phyloP scores from a whole-genome alignment of 2,888 invertebrate genomes.

The Strigamia maritima region DNA sequence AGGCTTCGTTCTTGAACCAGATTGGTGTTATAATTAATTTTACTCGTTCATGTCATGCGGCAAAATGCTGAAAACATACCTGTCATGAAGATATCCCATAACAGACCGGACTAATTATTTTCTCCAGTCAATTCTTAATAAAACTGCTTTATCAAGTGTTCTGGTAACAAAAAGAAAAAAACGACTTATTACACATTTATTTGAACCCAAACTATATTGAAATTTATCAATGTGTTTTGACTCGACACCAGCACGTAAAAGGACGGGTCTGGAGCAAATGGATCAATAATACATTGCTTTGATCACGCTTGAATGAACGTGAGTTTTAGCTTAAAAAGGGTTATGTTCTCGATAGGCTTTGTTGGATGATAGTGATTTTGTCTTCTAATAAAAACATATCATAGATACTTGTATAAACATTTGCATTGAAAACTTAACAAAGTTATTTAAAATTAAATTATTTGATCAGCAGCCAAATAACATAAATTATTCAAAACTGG shows the following conservation, averaged over 20 bases:
- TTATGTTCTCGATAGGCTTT: not conserved
- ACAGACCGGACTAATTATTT: not conserved
- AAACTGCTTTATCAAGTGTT: not conserved
- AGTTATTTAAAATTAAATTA: no score
- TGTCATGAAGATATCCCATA: not conserved
- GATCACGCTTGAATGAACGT: not conserved
- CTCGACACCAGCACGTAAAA: not conserved
- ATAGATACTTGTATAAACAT: no score
- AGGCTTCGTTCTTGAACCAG: not conserved
- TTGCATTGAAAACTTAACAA: no score
- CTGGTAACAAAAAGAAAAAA: no score
- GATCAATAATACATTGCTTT: not conserved
- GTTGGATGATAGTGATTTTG: not conserved
- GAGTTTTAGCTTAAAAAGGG: not conserved
- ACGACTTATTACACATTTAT: not conserved
- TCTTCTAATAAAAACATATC: not conserved
- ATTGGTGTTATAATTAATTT: slow-evolving; percentile 19
- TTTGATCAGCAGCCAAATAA: no score
- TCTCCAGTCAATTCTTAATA: not conserved
- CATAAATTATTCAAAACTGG: no score
- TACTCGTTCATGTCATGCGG: not conserved
- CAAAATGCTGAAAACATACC: not conserved
- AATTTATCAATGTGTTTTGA: not conserved
- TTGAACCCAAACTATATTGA: not conserved
- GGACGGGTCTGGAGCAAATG: not conserved